Conservation (phyloP, 2,888 invertebrate species). For the Himalopsyche kuldschensis region DNA sequence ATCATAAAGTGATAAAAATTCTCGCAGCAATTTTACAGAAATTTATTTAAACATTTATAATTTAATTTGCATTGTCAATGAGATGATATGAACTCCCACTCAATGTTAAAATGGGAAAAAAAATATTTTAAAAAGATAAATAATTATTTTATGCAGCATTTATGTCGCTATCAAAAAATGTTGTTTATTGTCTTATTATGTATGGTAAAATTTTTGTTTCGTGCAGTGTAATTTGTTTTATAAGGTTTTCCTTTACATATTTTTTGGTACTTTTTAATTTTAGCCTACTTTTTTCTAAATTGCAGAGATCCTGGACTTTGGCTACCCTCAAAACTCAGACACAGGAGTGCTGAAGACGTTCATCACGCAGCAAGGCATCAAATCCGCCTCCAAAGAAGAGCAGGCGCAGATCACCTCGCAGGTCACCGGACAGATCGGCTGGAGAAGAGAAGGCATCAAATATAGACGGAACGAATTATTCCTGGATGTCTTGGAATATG, state of each 20-base stretch:
- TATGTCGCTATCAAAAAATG: neutral
- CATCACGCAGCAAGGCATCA: conserved; percentile 99
- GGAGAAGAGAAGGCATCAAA: conserved; percentile 99
- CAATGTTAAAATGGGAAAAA: neutral
- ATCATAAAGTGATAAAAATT: too few species aligned
- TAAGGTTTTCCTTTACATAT: too few species aligned
- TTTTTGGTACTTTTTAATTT: too few species aligned
- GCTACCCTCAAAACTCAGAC: conserved; percentile 99
- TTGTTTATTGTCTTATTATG: neutral
- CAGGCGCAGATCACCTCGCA: conserved; percentile 99
- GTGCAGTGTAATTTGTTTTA: neutral
- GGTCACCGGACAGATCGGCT: conserved; percentile 97
- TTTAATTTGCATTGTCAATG: too few species aligned
- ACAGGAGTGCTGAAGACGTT: conserved; percentile 98
- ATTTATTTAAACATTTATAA: too few species aligned
- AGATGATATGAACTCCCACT: too few species aligned
- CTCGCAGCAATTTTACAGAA: too few species aligned
- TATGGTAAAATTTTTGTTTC: neutral
- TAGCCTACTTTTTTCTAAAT: conserved; percentile 10
- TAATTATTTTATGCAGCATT: neutral
- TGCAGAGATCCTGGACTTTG: conserved; percentile 97
- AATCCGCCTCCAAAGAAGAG: conserved; percentile 98
- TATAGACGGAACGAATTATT: conserved; percentile 98
- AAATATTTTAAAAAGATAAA: neutral
- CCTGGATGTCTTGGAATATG: conserved; percentile 97